A percentile compares a stretch with the other conserved stretches of the same genome.
These are phyloP conservation scores for Euglossa dilemma DNA, from an alignment of 1,140 invertebrate species.

Conservation along the genomic window DNA sequence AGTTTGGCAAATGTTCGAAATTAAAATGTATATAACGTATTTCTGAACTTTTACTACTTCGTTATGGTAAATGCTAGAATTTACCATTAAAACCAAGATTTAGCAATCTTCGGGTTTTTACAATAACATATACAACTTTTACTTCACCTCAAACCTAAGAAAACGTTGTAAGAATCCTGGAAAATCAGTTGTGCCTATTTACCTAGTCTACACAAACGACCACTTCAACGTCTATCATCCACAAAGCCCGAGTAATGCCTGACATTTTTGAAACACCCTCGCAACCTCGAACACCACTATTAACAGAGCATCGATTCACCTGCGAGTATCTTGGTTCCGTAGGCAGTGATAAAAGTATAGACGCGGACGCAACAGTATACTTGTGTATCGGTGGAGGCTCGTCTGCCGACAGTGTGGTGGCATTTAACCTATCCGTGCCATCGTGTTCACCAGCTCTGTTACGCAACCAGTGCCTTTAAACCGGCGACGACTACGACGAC, in stretches of 20 bases:
- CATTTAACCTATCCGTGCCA: conserved; percentile 66
- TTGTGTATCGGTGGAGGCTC: background rate
- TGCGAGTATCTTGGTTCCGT: background rate
- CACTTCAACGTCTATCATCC: background rate
- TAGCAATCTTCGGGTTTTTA: too few relatives aligned
- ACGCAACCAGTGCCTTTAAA: conserved; percentile 62
- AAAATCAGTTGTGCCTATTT: background rate
- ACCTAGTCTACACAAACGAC: background rate
- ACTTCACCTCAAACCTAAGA: too few relatives aligned
- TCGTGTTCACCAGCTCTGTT: conserved; percentile 56
- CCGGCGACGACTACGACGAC: conserved; percentile 41
- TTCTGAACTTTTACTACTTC: too few relatives aligned
- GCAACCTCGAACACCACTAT: background rate
- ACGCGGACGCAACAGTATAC: background rate
- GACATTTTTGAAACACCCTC: conserved; percentile 8
- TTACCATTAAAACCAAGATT: too few relatives aligned
- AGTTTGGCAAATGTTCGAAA: too few relatives aligned
- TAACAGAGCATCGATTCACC: conserved; percentile 1
- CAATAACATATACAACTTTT: too few relatives aligned
- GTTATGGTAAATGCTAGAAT: too few relatives aligned
- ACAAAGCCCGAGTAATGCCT: background rate
- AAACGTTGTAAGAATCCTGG: too few relatives aligned
- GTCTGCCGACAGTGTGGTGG: conserved; percentile 53
- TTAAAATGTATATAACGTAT: too few relatives aligned
- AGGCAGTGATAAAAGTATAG: background rate